Percentiles rank a stretch among this genome's conserved stretches.
Evolutionary conservation across 2,888 invertebrate species (phyloP).

Genomic region (Cheilosia vernalis): DNA sequence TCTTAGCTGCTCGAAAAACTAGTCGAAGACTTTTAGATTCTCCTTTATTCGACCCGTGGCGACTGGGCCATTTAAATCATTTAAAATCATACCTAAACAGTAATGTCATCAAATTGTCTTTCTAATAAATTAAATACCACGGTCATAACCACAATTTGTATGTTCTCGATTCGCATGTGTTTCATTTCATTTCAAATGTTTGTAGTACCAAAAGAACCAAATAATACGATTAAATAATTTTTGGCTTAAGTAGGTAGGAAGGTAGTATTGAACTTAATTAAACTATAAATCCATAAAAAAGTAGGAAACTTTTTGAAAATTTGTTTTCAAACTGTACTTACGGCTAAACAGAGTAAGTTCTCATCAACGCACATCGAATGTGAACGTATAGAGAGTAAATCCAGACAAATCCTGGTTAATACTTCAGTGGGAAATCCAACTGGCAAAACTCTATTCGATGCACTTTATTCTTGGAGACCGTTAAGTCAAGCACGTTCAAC

Average conservation of each 20-base stretch:
- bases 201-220: no score
- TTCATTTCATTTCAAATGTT: no score
- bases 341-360: background rate
- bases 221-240: no score
- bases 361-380: background rate
- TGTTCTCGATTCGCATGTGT: no score
- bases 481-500: constrained; percentile 19
- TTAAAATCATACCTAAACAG: no score
- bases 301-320: background rate
- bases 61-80: no score
- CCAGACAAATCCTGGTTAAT: background rate
- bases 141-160: no score
- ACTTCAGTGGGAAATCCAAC: background rate
- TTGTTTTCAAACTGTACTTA: background rate
- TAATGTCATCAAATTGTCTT: no score
- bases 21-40: no score
- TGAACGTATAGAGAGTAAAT: background rate
- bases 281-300: background rate
- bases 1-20: no score
- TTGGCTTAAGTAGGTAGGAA: background rate
- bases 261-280: background rate
- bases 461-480: background rate
- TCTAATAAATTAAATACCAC: no score
- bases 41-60: no score
- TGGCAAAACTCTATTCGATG: background rate